Percentiles rank a stretch among this genome's conserved stretches.
These are phyloP conservation scores for Nansenia antarctica DNA, from an alignment of 2,113 vertebrate species.

Conservation along the genomic window DNA sequence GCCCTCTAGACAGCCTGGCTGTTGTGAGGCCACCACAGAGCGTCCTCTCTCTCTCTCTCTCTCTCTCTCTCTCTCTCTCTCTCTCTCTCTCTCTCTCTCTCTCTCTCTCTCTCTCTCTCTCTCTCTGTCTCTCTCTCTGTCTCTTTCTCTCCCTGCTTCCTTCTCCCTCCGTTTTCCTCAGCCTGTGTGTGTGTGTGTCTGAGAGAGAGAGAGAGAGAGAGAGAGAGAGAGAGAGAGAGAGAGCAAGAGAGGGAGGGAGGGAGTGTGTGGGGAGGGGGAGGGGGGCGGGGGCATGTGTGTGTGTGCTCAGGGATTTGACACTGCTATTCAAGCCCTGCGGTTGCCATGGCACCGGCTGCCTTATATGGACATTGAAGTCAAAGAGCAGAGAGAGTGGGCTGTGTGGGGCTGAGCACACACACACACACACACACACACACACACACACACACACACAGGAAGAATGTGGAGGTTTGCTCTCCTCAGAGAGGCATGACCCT, in stretches of 20 bases:
- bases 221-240: conserved; percentile 6
- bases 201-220: conserved; percentile 6
- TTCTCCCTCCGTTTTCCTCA: conserved; percentile 41
- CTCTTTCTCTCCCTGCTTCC: conserved; percentile 27
- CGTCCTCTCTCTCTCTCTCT: conserved; percentile 2
- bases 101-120: conserved; percentile 23
- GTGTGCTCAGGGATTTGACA: conserved; percentile 78
- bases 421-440: conserved; percentile 2
- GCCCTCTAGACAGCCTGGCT: conserved; percentile 28
- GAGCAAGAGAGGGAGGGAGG: conserved; percentile 31
- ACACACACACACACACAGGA: conserved; percentile 21
- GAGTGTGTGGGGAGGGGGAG: conserved; percentile 58
- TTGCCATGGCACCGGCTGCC: conserved; percentile 77
- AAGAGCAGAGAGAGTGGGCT: conserved; percentile 78
- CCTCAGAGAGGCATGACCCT: conserved; percentile 63
- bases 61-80: conserved; percentile 10
- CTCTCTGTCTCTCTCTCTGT: conserved; percentile 2
- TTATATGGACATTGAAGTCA: conserved; percentile 81
- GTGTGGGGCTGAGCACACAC: conserved; percentile 43
- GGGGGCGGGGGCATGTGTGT: conserved; percentile 47
- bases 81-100: too few species aligned
- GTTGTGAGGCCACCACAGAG: conserved; percentile 31
- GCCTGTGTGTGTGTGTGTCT: conserved; percentile 45
- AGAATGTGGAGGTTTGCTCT: neutral
- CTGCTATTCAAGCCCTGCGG: conserved; percentile 79